These are phyloP conservation scores for Malurus splendens DNA, from an alignment of 2,797 vertebrate species.

Conservation along the genomic window DNA sequence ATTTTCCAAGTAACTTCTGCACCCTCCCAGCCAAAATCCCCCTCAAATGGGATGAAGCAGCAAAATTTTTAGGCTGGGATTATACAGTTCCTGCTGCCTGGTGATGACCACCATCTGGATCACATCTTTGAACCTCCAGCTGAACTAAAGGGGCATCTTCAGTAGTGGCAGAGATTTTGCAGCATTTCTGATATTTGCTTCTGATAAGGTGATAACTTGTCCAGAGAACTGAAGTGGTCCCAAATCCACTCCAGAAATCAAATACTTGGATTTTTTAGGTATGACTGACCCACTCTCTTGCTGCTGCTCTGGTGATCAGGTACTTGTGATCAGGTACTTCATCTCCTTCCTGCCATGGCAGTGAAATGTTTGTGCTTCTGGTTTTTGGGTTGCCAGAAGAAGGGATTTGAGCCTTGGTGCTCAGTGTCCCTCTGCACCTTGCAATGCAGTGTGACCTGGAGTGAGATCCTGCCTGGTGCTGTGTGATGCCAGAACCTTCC, in stretches of 20 bases:
- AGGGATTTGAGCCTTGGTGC: not conserved
- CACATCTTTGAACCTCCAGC: not conserved
- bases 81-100: not conserved
- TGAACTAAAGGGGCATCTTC: not conserved
- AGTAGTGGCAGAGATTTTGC: not conserved
- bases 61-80: not conserved
- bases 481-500: not conserved
- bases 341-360: not conserved
- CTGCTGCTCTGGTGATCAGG: not conserved
- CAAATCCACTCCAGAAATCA: not conserved
- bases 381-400: not conserved
- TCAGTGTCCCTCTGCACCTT: not conserved
- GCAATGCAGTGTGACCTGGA: not conserved
- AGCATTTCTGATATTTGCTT: fast-evolving
- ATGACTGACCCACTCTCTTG: not conserved
- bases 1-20: not conserved
- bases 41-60: not conserved
- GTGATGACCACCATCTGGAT: not conserved
- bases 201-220: fast-evolving
- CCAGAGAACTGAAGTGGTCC: not conserved
- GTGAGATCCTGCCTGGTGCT: not conserved
- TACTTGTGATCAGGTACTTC: not conserved
- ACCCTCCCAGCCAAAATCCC: not conserved
- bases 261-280: not conserved
- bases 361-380: not conserved